phyloP scores from a whole-genome alignment of 2,888 invertebrate genomes.

The Caenorhabditis japonica region DNA sequence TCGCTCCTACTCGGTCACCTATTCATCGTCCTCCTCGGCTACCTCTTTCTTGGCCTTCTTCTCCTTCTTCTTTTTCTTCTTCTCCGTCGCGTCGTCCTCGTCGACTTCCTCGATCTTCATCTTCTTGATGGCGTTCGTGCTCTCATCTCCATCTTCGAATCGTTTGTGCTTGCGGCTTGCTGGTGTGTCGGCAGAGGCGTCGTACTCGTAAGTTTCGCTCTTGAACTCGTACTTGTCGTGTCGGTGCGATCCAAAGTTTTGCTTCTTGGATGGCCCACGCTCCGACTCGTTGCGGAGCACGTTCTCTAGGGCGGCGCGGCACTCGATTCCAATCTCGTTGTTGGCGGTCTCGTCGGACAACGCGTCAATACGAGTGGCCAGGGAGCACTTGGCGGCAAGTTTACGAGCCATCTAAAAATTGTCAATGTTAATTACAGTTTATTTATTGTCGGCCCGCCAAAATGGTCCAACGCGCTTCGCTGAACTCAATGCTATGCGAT shows the following conservation, averaged over 20 bases:
- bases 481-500: too few relatives aligned
- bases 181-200: constrained; percentile 66
- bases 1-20: neutral
- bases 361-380: constrained; percentile 94
- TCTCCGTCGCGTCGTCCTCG: constrained; percentile 42
- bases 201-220: constrained; percentile 78
- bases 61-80: constrained; percentile 59
- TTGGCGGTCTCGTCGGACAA: constrained; percentile 86
- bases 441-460: too few relatives aligned
- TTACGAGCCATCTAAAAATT: constrained; percentile 86
- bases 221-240: constrained; percentile 93
- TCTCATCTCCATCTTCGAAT: constrained; percentile 54
- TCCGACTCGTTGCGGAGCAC: constrained; percentile 83
- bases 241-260: constrained; percentile 85
- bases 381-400: constrained; percentile 93
- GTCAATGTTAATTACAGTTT: too few relatives aligned
- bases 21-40: constrained; percentile 46
- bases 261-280: constrained; percentile 81
- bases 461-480: too few relatives aligned
- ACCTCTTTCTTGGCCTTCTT: constrained; percentile 53
- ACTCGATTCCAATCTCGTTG: constrained; percentile 83
- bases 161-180: constrained; percentile 57
- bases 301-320: constrained; percentile 89
- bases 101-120: constrained; percentile 57
- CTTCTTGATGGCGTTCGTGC: constrained; percentile 57